Evolutionary conservation across 2,113 vertebrate genomes (phyloP), one percentile per base, ranked within the genome.

Genomic region (Alaudala cheleensis): DNA sequence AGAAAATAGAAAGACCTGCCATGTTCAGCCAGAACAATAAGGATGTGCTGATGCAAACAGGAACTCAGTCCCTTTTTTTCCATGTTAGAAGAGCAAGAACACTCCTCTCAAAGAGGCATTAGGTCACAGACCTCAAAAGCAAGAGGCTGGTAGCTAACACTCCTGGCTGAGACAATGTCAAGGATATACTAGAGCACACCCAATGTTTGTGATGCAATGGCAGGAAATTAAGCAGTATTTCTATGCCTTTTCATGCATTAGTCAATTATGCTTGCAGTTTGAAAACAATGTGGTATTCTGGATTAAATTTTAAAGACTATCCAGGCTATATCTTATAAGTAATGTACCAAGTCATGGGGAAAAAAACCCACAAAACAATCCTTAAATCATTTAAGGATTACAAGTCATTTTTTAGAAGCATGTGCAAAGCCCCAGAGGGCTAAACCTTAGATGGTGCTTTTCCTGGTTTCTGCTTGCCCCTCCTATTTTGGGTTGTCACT

Each of bases 31-130:
- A 87, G 47, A 90, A 90, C 66, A 88, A 54, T 60, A 85, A 67
- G 70, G 64, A 91, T 49, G 50, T 89, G 60, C 74, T 85, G 66
- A 88, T 90, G 61, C 44, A 79, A 85, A 49, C 91, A 92, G 91
- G 57, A 93, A 90, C 58, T 56, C 40, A 71, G 47, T 2, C 3
- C 10, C 50, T 56, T 71, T 67, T 62, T 67, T 70, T 69, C 50
- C 60, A 57, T 22, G 14, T 25, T 28, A 50, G 54, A 86, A 58
- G 66, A 93, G 82, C 39, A 83, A 47, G 71, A 93, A 69, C 61
- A 64, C 10, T 37, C 25, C 12, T 76, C 58, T 90, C n/a, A n/a
- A 57, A 50, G 42, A 77, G 45, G 17, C 39, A 26, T 50, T 50
- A 87, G 40, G 77, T 77, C 82, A 86, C 53, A 86, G 31, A 92